Base-by-base conservation (phyloP, 2,113 vertebrate species). In the Aegotheles bennettii region DNA sequence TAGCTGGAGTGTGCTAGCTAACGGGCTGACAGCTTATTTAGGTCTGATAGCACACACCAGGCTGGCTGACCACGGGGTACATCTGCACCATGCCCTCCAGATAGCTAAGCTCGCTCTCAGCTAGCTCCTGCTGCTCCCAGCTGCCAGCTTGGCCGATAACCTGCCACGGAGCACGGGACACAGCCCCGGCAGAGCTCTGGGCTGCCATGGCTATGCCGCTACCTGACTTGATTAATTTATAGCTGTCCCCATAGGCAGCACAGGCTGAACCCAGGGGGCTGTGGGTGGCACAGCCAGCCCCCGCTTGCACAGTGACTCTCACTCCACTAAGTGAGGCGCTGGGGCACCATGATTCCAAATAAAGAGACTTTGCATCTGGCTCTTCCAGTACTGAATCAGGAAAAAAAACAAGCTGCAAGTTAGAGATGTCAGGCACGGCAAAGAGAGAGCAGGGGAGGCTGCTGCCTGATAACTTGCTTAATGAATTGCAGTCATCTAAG, bases 151-250 rank as follows among this genome's bases (percentile, higher is more conserved):
- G 7, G 56, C 87, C 7, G 3, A 42, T 53, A 74, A 35, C 20
- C 76, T 5, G 2, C 45, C 29, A 6, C 1, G 7, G 74, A 84
- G 64, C 61, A 15, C 9, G 3, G 86, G 74, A 23, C 16, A 16
- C 2, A 1, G 38, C 24, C 74, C 38, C 11, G 1, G 42, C 28
- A 50, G 82, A 82, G 56, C 69, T 78, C 61, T 12, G 50, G 24
- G 40, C 45, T 0, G 0, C n/a, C 0, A 0, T 1, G 1, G 42
- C 74, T 56, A 36, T 1, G 1, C 48, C 0, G 0, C 77, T 70
- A 20, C 45, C 36, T 29, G 20, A 21, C 13, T 65, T 57, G 8
- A n/a, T n/a, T 36, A 20, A 31, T 91, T 74, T 53, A 23, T 59
- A 63, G n/a, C 53, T 2, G 0, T 40, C 33, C 54, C 36, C 6